Base-by-base conservation (phyloP, 2,888 invertebrate genomes). In the Diplolepis rosae region DNA sequence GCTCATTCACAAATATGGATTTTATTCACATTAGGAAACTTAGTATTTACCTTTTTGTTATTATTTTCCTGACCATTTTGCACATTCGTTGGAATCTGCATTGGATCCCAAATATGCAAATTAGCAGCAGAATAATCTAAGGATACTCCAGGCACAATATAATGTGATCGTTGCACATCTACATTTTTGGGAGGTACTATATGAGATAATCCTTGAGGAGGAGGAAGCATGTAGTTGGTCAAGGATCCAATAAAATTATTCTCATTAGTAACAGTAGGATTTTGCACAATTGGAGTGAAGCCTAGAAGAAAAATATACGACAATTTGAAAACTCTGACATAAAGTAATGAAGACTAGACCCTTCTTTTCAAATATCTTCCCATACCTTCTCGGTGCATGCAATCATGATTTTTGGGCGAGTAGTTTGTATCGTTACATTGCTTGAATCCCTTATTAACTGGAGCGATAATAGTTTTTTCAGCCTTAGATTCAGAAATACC, bases 371-470 rank as follows among this genome's bases (percentile, higher is more conserved):
- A 9, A 18, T 7, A 7, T 9, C 18, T 45, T 18, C 22, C 11
- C 42, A 35, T 77, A 88, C 88, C 85, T 71, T 89, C 88, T 73
- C 86, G 79, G 28, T 83, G 83, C 71, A 80, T 79, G 75, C 82
- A 84, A 61, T 87, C 87, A 69, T 84, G 79, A 75, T 88, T 82
- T 48, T 85, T 77, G 69, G 85, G 76, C 73, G 87, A 85, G 78
- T 86, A 89, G 75, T 85, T 73, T 73, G 85, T 77, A 79, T 89
- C 88, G n/a, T 89, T 88, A 65, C 82, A 83, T 56, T 87, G 89
- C 35, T 88, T 88, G 65, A 85, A 88, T 9, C 81, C 77, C 72
- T 89, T 88, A 50, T 80, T 82, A 56, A 75, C 78, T n/a, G 61
- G 66, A 48, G 82, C 72, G 74, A 85, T 78, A 68, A 85, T 70